Evolutionary conservation across 2,113 vertebrate species (phyloP), one percentile per base, ranked within the genome.

Genomic region (Phyllostomus hastatus): DNA sequence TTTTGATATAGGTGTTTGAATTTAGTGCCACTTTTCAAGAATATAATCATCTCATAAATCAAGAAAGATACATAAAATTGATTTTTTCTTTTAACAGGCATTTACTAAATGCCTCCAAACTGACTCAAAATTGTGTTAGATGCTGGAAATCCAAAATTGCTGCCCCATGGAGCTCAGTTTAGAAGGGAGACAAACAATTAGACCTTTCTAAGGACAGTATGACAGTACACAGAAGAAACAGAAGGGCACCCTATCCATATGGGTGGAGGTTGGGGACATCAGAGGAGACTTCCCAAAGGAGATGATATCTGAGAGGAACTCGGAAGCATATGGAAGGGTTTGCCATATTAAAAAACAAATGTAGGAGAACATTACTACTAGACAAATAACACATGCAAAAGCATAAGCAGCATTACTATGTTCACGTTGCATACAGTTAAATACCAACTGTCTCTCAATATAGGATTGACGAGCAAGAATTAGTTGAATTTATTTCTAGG

Each of bases 71-170:
- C 7, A 75, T 20, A 93, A 67, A 84, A 82, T n/a, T 48, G 31
- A 59, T 73, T 46, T 89, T 33, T n/a, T 97, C 70, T 88, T 43
- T 91, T 82, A 94, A 81, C 57, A 79, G 26, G 79, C 17, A 94
- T 82, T 93, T 93, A 79, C 48, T 57, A 35, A 95, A 67, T 95
- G 81, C 17, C 69, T 83, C 17, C 50, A 80, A 33, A 33, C 90
- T 52, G 41, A 48, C 4, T n/a, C 28, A 92, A 43, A 66, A 90
- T 38, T 87, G 5, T 75, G 19, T 19, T 50, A 80, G 33, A 20
- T 20, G 75, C 88, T 87, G 7, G 35, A 87, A 96, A 86, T 79
- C 9, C 41, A 61, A 93, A 86, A 7, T n/a, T 10, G 4, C n/a
- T 46, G 16, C 10, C 17, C n/a, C 17, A 88, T 78, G 20, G 35